A percentile compares a stretch with the other conserved stretches of the same genome.
phyloP scores from a whole-genome alignment of 1,140 invertebrate species.

The Micrasema longulum region DNA sequence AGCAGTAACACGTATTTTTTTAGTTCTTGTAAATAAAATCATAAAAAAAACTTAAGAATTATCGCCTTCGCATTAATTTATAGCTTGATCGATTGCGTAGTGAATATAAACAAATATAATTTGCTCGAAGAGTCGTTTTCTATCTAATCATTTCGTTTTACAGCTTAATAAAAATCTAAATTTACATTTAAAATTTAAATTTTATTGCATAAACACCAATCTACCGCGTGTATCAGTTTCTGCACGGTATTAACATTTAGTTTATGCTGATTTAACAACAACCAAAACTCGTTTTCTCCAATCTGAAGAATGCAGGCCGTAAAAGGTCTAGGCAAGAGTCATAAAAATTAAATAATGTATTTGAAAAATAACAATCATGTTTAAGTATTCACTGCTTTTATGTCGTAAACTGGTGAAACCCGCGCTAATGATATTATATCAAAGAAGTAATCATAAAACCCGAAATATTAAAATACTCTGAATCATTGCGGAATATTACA shows the following conservation, averaged over 20 bases:
- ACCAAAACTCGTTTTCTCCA: conserved; percentile 1
- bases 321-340: neutral
- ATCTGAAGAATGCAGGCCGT: neutral
- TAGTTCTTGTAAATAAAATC: too few relatives aligned
- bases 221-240: neutral
- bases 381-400: conserved; percentile 1
- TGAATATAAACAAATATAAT: neutral
- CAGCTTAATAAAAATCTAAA: neutral
- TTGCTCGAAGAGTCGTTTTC: neutral
- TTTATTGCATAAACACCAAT: neutral
- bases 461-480: neutral
- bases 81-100: too few relatives aligned
- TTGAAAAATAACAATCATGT: conserved; percentile 2
- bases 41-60: too few relatives aligned
- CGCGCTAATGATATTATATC: conserved; percentile 24
- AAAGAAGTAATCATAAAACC: neutral
- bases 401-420: conserved; percentile 13
- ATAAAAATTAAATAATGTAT: conserved; percentile 17
- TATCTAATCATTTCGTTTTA: neutral
- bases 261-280: neutral
- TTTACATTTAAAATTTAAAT: neutral
- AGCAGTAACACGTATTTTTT: too few relatives aligned
- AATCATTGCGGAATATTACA: neutral
- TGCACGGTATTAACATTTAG: neutral
- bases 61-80: too few relatives aligned